phyloP scores from a whole-genome alignment of 2,797 vertebrate species.

The Tenualosa thibaudeaui region DNA sequence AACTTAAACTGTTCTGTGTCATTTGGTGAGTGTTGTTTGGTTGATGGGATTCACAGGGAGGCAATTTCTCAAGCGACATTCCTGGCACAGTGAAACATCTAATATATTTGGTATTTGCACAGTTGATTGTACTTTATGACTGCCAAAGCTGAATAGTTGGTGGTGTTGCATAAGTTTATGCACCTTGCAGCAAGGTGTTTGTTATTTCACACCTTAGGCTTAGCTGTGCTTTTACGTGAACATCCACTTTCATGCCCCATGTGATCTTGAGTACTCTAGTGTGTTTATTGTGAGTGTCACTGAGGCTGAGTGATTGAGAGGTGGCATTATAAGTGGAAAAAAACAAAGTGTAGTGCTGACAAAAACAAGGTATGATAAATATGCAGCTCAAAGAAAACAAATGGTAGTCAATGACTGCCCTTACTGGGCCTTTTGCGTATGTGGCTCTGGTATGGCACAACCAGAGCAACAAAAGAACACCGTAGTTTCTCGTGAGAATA shows the following conservation, averaged over 20 bases:
- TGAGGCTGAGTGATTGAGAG: background rate
- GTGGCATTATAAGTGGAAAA: background rate
- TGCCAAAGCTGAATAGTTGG: background rate
- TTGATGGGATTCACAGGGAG: background rate
- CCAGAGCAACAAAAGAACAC: constrained; percentile 25
- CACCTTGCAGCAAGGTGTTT: background rate
- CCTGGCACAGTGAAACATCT: background rate
- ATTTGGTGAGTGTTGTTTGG: background rate
- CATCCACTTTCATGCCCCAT: background rate
- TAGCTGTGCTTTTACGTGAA: background rate
- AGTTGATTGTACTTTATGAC: background rate
- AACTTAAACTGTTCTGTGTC: background rate
- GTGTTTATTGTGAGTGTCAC: background rate
- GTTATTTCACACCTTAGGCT: background rate
- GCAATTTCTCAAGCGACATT: background rate
- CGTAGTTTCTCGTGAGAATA: constrained; percentile 26
- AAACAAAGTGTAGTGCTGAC: background rate
- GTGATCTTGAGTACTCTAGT: background rate
- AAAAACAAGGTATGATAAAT: constrained; percentile 10
- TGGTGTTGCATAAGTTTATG: background rate
- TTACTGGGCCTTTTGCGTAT: background rate
- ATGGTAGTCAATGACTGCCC: background rate
- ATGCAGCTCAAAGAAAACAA: background rate
- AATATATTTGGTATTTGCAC: constrained; percentile 5
- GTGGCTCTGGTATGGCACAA: background rate